Evolutionary conservation across 2,113 vertebrate genomes (phyloP).

Genomic region (Ornithorhynchus anatinus): DNA sequence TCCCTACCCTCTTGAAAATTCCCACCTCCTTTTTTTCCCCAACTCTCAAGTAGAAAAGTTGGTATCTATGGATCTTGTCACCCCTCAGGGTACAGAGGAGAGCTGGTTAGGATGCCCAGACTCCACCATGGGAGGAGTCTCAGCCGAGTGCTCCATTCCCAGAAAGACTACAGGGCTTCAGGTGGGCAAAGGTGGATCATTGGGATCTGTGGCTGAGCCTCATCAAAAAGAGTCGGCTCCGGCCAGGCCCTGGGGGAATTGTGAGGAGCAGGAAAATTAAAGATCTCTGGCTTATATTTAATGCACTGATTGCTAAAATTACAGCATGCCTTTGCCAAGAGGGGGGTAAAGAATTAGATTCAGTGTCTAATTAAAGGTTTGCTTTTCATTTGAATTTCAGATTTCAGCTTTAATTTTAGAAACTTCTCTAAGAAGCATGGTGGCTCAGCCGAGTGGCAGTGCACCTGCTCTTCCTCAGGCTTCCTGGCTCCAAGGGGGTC

Average conservation of each 20-base stretch:
- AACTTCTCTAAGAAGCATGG: slow-evolving; percentile 62
- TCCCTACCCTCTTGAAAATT: no score
- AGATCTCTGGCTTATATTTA: slow-evolving; percentile 65
- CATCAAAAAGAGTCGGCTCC: background rate
- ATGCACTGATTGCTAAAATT: slow-evolving; percentile 79
- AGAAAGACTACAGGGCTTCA: background rate
- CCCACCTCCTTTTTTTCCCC: no score
- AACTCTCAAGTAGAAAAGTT: no score
- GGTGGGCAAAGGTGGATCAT: background rate
- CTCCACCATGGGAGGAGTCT: no score
- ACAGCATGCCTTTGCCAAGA: slow-evolving; percentile 62
- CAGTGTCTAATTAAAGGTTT: slow-evolving; percentile 81
- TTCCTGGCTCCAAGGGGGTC: background rate
- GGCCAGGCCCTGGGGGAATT: background rate
- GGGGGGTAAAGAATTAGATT: slow-evolving; percentile 76
- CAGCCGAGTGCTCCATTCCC: background rate
- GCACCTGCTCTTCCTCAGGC: slow-evolving; percentile 21
- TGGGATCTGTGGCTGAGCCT: no score
- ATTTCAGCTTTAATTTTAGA: slow-evolving; percentile 79
- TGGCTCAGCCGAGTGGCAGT: slow-evolving; percentile 56
- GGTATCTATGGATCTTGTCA: no score
- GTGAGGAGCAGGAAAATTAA: background rate
- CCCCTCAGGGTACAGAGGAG: no score
- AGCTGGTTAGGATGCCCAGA: no score
- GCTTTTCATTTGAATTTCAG: slow-evolving; percentile 82